Base-by-base conservation (phyloP, 2,888 invertebrate species). In the Ophion obscuratus region DNA sequence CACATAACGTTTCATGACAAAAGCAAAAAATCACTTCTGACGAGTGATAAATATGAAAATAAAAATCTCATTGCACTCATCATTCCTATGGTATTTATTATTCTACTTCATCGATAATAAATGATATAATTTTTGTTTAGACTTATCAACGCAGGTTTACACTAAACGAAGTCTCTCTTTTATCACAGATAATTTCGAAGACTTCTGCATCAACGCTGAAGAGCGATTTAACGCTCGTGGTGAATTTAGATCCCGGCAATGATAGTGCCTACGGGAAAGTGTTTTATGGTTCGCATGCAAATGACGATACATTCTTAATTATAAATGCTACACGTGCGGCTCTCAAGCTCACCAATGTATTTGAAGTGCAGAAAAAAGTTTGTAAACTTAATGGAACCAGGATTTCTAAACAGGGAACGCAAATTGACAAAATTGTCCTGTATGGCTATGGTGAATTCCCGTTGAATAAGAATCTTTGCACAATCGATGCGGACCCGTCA, bases 211-310 rank as follows among this genome's bases (percentile, higher is more conserved):
- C 85, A 20, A 88, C 88, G 2, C 75, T 87, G 62, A 74, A n/a
- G 4, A 86, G 68, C 24, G 66, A 83, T n/a, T 27, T 91, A 17
- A 87, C 83, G 7, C 87, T 91, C 7, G 40, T 88, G 6, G 87
- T 84, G 6, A 90, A 91, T 86, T 81, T 84, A 11, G 78, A 79
- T 9, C 88, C 85, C 66, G 44, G 86, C 7, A 67, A 67, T 27
- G 89, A 88, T 47, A 10, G 64, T 24, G 90, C 90, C 1, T 64
- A 83, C 59, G 91, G 91, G 31, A 75, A 81, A 73, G 87, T 91
- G 68, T 90, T 87, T 71, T 91, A 89, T 70, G 89, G 89, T 53
- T 57, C 31, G 5, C 77, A 67, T 11, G 31, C 20, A 14, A 53
- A n/a, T 2, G 75, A 74, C 2, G 85, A 82, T 17, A 80, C 71